Evolutionary conservation across 2,888 invertebrate genomes (phyloP).

Genomic region (Lepas anatifera): DNA sequence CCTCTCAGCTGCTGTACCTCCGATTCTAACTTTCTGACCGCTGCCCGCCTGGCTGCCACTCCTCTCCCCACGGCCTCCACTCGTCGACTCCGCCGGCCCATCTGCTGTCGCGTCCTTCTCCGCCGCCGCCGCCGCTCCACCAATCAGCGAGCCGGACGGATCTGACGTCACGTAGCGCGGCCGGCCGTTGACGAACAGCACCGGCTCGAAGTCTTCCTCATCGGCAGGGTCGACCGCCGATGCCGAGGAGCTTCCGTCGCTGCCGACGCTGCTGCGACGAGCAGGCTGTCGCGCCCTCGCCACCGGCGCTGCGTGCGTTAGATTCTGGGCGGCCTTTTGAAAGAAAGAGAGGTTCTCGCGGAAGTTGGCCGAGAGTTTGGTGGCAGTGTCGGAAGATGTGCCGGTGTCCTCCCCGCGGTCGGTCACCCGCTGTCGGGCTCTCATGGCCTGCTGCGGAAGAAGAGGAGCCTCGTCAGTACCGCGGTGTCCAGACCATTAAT

Average conservation of each 20-base stretch:
- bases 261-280: not conserved
- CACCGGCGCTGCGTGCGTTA: not conserved
- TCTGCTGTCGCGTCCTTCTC: not conserved
- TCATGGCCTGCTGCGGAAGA: not conserved
- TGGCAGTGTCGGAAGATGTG: not conserved
- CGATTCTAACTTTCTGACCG: not conserved
- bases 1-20: not conserved
- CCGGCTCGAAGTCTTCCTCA: conserved; percentile 24
- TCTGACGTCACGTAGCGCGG: conserved; percentile 21
- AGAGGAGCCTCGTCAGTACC: not conserved
- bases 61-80: not conserved
- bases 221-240: conserved; percentile 11
- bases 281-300: not conserved
- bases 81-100: not conserved
- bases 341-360: not conserved
- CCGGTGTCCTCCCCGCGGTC: not conserved
- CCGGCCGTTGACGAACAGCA: conserved; percentile 25
- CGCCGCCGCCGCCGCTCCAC: not conserved
- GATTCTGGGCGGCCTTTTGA: not conserved
- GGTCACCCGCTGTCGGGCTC: not conserved
- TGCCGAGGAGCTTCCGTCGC: not conserved
- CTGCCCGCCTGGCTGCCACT: not conserved
- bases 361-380: not conserved
- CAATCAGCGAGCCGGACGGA: not conserved
- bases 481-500: no score